A percentile compares a stretch with the other conserved stretches of the same genome.
Evolutionary conservation across 1,140 invertebrate species (phyloP).

Genomic region (Laupala kohalensis): DNA sequence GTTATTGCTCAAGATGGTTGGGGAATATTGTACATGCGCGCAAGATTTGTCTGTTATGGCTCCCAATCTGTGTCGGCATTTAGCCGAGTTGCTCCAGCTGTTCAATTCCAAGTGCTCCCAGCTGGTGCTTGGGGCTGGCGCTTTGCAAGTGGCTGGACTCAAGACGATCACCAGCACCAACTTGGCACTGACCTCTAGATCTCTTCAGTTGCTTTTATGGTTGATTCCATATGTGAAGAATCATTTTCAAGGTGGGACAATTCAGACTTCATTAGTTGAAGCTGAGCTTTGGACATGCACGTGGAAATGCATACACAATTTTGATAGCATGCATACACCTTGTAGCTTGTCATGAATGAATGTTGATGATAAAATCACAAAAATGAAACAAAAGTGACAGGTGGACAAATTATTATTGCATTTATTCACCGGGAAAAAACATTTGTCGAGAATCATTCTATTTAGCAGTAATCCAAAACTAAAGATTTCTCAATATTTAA

Average conservation of each 20-base stretch:
- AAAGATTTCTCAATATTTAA: too few relatives aligned
- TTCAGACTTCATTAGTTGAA: neutral
- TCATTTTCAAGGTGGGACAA: constrained; percentile 47
- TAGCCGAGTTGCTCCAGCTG: constrained; percentile 73
- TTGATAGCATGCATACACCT: too few relatives aligned
- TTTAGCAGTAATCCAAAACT: too few relatives aligned
- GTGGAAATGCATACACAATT: too few relatives aligned
- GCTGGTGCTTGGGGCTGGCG: constrained; percentile 87
- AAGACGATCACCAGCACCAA: constrained; percentile 95
- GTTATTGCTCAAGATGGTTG: constrained; percentile 71
- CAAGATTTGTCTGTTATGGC: constrained; percentile 39
- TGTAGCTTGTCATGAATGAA: too few relatives aligned
- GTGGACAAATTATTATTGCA: too few relatives aligned
- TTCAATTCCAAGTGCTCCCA: constrained; percentile 92
- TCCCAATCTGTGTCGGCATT: constrained; percentile 64
- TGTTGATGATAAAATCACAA: too few relatives aligned
- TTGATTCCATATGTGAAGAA: constrained; percentile 53
- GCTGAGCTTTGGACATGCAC: too few relatives aligned
- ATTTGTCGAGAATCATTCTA: too few relatives aligned
- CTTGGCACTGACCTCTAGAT: constrained; percentile 80
- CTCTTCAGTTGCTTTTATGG: constrained; percentile 67
- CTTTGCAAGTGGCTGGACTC: constrained; percentile 82
- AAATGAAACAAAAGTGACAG: too few relatives aligned
- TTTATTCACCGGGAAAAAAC: too few relatives aligned
- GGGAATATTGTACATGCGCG: constrained; percentile 78